A percentile compares a stretch with the other conserved stretches of the same genome.
phyloP scores from a whole-genome alignment of 1,140 invertebrate species.

The Euura lappo region DNA sequence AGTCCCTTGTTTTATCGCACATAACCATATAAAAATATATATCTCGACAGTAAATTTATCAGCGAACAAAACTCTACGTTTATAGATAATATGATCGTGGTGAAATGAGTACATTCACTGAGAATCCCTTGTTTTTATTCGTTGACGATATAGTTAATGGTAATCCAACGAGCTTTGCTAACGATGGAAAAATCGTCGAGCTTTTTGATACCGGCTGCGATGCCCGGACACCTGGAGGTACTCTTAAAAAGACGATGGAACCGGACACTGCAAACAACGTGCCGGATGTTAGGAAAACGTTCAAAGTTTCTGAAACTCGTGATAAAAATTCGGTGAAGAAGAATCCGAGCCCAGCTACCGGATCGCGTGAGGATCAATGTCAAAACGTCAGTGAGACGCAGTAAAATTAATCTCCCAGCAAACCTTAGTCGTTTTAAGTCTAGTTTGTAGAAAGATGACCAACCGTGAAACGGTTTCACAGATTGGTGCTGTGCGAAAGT shows the following conservation, averaged over 20 bases:
- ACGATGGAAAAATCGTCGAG: constrained; percentile 16
- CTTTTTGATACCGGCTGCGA: constrained; percentile 17
- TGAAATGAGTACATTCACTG: neutral
- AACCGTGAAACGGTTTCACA: too few species aligned
- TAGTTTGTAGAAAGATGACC: too few species aligned
- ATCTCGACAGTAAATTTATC: neutral
- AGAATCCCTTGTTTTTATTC: neutral
- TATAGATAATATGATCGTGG: too few species aligned
- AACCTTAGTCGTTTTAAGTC: too few species aligned
- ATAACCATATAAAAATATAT: neutral
- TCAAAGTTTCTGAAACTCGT: neutral
- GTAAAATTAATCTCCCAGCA: too few species aligned
- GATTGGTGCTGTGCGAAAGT: too few species aligned
- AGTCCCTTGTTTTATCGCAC: constrained; percentile 6
- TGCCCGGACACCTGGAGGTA: constrained; percentile 9
- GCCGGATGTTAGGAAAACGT: neutral
- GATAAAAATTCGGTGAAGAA: neutral
- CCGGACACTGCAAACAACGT: neutral
- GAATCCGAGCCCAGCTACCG: neutral
- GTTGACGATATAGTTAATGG: neutral
- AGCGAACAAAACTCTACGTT: neutral
- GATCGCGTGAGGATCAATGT: neutral
- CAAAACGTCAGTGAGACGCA: neutral
- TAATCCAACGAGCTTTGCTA: neutral
- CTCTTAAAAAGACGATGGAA: neutral